These are phyloP conservation scores for Drosophila kanekoi DNA, from an alignment of 2,888 invertebrate genomes.

Conservation along the genomic window DNA sequence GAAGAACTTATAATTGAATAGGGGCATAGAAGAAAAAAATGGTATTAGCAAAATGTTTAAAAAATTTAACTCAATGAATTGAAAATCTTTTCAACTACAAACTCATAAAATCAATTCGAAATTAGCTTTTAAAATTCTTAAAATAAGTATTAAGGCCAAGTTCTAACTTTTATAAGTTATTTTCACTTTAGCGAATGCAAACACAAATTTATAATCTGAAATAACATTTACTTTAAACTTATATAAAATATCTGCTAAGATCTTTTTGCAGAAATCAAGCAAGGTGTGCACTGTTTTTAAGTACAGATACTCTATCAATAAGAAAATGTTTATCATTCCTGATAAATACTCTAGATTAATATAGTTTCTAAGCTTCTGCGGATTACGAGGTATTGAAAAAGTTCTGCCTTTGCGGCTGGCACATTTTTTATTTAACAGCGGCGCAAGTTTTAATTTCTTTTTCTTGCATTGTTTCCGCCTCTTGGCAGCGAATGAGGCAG, in stretches of 20 bases:
- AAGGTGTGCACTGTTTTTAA: neutral
- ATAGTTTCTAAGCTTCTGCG: slow-evolving; percentile 10
- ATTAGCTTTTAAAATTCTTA: too few species aligned
- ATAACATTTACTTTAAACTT: too few species aligned
- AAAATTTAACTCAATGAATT: neutral
- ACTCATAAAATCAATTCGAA: too few species aligned
- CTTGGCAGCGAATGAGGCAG: slow-evolving; percentile 42
- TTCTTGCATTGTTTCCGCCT: slow-evolving; percentile 71
- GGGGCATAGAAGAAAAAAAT: neutral
- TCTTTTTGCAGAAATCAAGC: too few species aligned
- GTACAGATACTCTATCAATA: neutral
- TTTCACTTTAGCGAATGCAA: too few species aligned
- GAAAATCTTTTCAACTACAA: too few species aligned
- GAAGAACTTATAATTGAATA: too few species aligned
- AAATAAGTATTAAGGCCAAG: too few species aligned
- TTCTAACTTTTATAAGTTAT: too few species aligned
- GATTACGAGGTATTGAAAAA: slow-evolving; percentile 53
- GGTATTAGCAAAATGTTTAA: neutral
- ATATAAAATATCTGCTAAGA: too few species aligned
- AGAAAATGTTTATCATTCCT: too few species aligned
- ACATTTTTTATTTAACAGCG: slow-evolving; percentile 67
- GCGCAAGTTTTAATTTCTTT: slow-evolving; percentile 73
- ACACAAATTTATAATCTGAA: too few species aligned
- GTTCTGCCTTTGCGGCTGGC: slow-evolving; percentile 46
- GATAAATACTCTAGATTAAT: slow-evolving; percentile 10